Evolutionary conservation across 2,113 vertebrate species (phyloP).

Genomic region (Uria aalge): DNA sequence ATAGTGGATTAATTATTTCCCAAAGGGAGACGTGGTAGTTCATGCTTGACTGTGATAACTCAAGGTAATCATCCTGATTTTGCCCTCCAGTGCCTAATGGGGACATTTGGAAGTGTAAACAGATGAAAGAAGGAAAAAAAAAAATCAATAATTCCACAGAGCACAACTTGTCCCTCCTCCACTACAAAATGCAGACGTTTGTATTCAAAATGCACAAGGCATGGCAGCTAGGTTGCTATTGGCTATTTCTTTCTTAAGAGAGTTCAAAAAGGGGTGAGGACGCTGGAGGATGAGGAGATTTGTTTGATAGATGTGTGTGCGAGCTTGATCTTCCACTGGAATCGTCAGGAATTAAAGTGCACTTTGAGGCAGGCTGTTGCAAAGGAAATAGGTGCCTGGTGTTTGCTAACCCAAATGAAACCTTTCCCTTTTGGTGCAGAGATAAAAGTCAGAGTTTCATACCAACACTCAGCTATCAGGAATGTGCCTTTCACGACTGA

Average conservation of each 20-base stretch:
- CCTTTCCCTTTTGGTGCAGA: constrained; percentile 39
- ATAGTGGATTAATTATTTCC: background rate
- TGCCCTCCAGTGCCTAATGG: background rate
- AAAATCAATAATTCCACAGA: background rate
- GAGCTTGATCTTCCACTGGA: background rate
- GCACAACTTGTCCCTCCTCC: background rate
- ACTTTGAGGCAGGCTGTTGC: background rate
- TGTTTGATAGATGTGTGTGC: background rate
- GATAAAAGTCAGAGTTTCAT: constrained; percentile 45
- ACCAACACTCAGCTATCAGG: constrained; percentile 27
- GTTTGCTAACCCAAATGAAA: constrained; percentile 9
- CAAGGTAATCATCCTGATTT: background rate
- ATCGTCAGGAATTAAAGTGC: background rate
- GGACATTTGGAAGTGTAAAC: background rate
- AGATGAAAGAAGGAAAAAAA: background rate
- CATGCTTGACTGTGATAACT: background rate
- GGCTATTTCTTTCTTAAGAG: background rate
- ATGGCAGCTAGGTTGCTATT: background rate
- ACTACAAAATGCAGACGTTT: background rate
- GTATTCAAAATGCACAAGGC: background rate
- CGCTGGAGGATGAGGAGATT: background rate
- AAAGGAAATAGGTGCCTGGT: background rate
- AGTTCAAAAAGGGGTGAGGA: constrained; percentile 1
- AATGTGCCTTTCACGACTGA: constrained; percentile 41
- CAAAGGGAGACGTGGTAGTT: background rate